A percentile compares a stretch with the other conserved stretches of the same genome.
Conservation (phyloP, 2,113 vertebrate species). For the Ceyx melanurus region DNA sequence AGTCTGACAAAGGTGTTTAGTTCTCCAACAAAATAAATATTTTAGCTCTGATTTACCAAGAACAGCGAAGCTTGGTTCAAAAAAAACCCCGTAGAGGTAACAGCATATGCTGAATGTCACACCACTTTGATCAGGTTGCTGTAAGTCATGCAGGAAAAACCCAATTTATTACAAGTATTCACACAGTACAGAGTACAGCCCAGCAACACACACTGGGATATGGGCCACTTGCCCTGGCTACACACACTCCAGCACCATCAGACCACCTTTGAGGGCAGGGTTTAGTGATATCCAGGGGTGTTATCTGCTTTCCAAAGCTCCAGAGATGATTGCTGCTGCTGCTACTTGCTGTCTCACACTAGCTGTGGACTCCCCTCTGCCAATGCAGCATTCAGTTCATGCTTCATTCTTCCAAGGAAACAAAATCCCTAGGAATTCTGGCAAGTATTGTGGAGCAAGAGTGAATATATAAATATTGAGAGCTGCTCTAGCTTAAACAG, state of each 20-base stretch:
- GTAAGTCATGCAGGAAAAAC: neutral
- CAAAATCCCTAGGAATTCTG: neutral
- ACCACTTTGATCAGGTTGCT: neutral
- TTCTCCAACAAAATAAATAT: conserved; percentile 42
- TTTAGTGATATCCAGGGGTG: neutral
- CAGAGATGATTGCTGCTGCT: neutral
- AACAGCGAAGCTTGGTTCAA: neutral
- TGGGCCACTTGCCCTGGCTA: neutral
- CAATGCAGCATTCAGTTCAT: neutral
- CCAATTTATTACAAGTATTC: neutral
- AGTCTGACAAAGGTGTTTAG: neutral
- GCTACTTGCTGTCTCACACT: neutral
- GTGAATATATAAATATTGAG: too few relatives aligned
- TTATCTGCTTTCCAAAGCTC: neutral
- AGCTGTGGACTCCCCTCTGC: neutral
- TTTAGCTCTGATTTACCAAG: neutral
- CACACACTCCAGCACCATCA: neutral
- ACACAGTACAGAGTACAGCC: neutral
- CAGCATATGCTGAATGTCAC: neutral
- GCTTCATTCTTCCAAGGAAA: neutral
- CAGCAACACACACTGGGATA: neutral
- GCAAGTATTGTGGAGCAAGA: neutral
- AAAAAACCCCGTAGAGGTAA: neutral
- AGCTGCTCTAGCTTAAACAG: neutral
- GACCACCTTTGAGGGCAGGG: neutral